Base-by-base conservation (phyloP, 92 coral and sea anemone species). In the Nematostella vectensis region DNA sequence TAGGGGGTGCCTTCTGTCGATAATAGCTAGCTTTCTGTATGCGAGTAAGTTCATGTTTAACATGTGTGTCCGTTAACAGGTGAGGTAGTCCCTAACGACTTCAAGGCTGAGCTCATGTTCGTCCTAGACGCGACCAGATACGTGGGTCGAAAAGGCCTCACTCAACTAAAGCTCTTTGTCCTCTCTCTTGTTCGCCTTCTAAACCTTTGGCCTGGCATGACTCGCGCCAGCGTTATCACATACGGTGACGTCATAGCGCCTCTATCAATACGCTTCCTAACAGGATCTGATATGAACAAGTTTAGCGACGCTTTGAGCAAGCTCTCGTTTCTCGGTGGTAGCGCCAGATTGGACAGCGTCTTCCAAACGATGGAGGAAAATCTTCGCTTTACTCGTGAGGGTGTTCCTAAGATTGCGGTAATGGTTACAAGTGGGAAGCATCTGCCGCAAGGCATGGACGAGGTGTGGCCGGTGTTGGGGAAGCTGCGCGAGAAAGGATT, bases 141-240 rank as follows among this genome's bases (percentile, higher is more conserved):
- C 18, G 85, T 84, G 48, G 94, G 94, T 3, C 63, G 38, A 4
- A 54, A 29, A 29, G 71, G 72, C 61, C 65, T 59, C 55, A 47
- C 57, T 33, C 75, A 39, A 26, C 59, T 63, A 27, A 74, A 84
- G 59, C 65, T 63, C 11, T 79, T 84, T 25, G 73, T 71, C 29
- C 67, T 63, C 37, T 63, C 81, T 17, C 40, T 84, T 48, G 87
- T 87, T 4, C 62, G 74, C 23, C 40, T 62, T 18, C 62, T 84
- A 3, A 70, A 77, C 58, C 59, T 79, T 29, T 37, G 67, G 24
- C 79, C 81, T 3, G 61, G 39, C 18, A 54, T 52, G 11, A 84
- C 79, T 22, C 76, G 84, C 23, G 80, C 79, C 1, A 78, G 88
- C 8, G 73, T 68, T 8, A 84, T 84, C 53, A 55, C 69, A 30